These are phyloP conservation scores for Psix sp. DNA, from an alignment of 1,140 invertebrate genomes.

Conservation along the genomic window DNA sequence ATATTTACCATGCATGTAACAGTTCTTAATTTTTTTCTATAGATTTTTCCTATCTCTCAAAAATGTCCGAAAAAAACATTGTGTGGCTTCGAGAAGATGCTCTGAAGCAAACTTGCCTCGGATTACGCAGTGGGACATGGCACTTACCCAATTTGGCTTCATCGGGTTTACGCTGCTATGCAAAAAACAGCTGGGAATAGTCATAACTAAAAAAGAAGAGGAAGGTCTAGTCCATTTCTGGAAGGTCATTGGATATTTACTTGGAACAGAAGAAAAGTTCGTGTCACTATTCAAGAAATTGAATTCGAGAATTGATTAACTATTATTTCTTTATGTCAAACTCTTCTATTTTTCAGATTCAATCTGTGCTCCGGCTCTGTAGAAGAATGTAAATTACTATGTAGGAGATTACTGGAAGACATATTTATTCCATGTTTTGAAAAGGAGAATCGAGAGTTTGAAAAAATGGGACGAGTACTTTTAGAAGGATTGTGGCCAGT, in stretches of 20 bases:
- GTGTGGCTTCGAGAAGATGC: slow-evolving; percentile 77
- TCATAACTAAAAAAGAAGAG: slow-evolving; percentile 79
- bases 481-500: slow-evolving; percentile 73
- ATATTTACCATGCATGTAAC: too few species aligned
- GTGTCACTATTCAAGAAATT: slow-evolving; percentile 6
- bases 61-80: slow-evolving; percentile 82
- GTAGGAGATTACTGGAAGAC: slow-evolving; percentile 70
- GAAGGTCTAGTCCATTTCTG: slow-evolving; percentile 90
- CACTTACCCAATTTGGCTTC: slow-evolving; percentile 91
- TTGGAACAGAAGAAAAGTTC: slow-evolving; percentile 88
- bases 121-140: slow-evolving; percentile 86
- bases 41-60: slow-evolving; percentile 80
- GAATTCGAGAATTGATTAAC: not conserved
- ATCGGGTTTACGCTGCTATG: slow-evolving; percentile 85
- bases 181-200: slow-evolving; percentile 81
- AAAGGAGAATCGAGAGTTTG: slow-evolving; percentile 64
- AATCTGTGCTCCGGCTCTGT: slow-evolving; percentile 76
- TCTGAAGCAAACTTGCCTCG: slow-evolving; percentile 73
- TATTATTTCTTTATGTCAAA: slow-evolving; percentile 15
- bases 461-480: slow-evolving; percentile 66
- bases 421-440: slow-evolving; percentile 70
- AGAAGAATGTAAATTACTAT: slow-evolving; percentile 68
- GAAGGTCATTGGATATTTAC: slow-evolving; percentile 86
- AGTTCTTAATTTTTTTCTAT: slow-evolving; percentile 52
- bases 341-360: slow-evolving; percentile 67